phyloP scores from a whole-genome alignment of 2,113 vertebrate genomes.

The Forbesichthys agassizii region DNA sequence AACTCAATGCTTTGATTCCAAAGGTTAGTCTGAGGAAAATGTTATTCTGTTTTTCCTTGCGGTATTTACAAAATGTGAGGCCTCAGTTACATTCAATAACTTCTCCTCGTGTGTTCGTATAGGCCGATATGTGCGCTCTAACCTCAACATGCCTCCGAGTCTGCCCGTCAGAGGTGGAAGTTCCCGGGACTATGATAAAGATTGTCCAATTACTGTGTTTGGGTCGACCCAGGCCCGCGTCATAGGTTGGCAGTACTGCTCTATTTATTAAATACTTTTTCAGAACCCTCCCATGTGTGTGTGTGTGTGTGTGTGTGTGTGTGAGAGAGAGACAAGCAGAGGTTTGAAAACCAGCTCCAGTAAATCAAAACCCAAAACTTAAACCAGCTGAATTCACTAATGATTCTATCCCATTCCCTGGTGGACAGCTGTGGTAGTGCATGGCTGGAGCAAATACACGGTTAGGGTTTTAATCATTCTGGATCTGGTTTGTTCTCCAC shows the following conservation, averaged over 20 bases:
- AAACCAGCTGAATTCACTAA: too few species aligned
- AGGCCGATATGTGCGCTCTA: constrained; percentile 93
- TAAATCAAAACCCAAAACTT: too few species aligned
- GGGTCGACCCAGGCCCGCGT: constrained; percentile 93
- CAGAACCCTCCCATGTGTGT: neutral
- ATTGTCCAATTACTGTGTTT: constrained; percentile 95
- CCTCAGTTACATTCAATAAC: neutral
- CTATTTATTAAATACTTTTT: neutral
- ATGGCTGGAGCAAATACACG: too few species aligned
- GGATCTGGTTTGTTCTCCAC: too few species aligned
- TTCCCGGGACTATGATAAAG: constrained; percentile 92
- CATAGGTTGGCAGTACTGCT: constrained; percentile 71
- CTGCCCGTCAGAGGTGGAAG: constrained; percentile 88
- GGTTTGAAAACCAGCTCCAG: too few species aligned
- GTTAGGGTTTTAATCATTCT: too few species aligned
- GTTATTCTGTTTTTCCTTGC: neutral
- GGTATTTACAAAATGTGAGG: neutral
- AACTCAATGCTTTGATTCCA: constrained; percentile 94
- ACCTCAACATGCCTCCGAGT: constrained; percentile 94
- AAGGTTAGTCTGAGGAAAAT: constrained; percentile 79
- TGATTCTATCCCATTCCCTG: too few species aligned
- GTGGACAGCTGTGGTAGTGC: too few species aligned
- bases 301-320: neutral
- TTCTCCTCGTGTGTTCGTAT: neutral
- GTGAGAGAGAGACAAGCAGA: too few species aligned